Base-by-base conservation (phyloP, 2,797 vertebrate species). In the Amniataba percoides region DNA sequence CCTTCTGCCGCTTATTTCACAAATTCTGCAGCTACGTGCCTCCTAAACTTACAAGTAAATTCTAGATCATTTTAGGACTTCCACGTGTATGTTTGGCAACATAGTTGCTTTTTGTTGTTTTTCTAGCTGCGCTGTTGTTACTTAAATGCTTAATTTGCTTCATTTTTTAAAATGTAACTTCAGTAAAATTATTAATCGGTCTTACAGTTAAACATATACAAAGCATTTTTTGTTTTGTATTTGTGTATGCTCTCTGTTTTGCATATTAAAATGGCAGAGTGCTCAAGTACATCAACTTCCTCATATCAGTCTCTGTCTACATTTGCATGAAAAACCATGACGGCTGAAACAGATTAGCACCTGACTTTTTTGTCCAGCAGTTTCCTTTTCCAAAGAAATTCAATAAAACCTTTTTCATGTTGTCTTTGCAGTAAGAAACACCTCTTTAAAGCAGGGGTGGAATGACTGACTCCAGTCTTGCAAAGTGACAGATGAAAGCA, bases 201-300 rank as follows among this genome's bases (percentile, higher is more conserved):
- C 1, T 31, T 55, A 11, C 3, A 21, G 7, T 12, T 31, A 1
- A 14, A 23, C 51, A 27, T 49, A 42, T 0, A 42, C 34, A 0
- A 31, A 0, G 0, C 13, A 36, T 3, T 36, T 13, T 49, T 12
- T 36, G 8, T 25, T 2, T 1, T 4, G 7, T 3, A 34, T 36
- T 3, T 57, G 31, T 31, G 7, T 27, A 0, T 19, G 23, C 7
- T n/a, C 42, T 68, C 34, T 43, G 25, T 25, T 25, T 49, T 53
- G 10, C 21, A 1, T 43, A 0, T 48, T 23, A 43, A 53, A 74
- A 27, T 14, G 36, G 8, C n/a, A 49, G 8, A n/a, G 18, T 1
- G 52, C 27, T 53, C 46, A 75, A 65, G 15, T 4, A 27, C 9
- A 39, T 16, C 19, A 25, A 19, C 45, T 72, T 83, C 66, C 58